Conservation (phyloP, 2,888 invertebrate species). For the Nephrocerus scutellatus region DNA sequence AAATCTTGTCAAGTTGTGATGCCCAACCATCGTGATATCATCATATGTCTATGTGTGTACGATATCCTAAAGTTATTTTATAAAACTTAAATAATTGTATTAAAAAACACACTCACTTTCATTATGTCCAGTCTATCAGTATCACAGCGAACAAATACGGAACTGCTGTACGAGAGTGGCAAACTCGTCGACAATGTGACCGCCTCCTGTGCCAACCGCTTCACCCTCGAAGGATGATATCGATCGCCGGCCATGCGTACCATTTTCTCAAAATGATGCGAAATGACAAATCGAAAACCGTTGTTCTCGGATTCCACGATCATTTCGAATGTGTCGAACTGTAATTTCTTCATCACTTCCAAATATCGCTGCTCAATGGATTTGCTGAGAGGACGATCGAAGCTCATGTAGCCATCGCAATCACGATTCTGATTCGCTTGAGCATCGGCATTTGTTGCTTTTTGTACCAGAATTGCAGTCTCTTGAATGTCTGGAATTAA, state of each 20-base stretch:
- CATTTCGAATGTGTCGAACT: slow-evolving; percentile 92
- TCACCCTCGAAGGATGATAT: slow-evolving; percentile 78
- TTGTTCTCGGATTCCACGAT: slow-evolving; percentile 69
- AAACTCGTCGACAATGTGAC: slow-evolving; percentile 87
- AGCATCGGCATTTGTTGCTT: slow-evolving; percentile 41
- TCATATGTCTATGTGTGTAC: no score
- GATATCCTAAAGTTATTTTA: background rate
- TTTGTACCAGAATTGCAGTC: slow-evolving; percentile 43
- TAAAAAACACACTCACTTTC: slow-evolving; percentile 58
- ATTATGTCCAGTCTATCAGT: slow-evolving; percentile 90
- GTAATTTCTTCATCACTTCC: slow-evolving; percentile 78
- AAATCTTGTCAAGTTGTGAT: no score
- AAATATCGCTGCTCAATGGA: slow-evolving; percentile 73
- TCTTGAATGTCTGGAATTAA: slow-evolving; percentile 86
- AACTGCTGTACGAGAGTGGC: slow-evolving; percentile 86
- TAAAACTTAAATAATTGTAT: background rate
- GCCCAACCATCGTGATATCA: no score
- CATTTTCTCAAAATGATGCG: slow-evolving; percentile 84
- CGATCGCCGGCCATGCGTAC: slow-evolving; percentile 81
- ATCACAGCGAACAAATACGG: slow-evolving; percentile 92
- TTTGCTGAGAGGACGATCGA: slow-evolving; percentile 51
- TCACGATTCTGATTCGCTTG: slow-evolving; percentile 31
- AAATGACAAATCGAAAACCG: slow-evolving; percentile 74
- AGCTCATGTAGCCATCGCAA: slow-evolving; percentile 32
- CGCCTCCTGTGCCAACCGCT: slow-evolving; percentile 89